Base-by-base conservation (phyloP, 2,797 vertebrate genomes). In the Spondyliosoma cantharus region DNA sequence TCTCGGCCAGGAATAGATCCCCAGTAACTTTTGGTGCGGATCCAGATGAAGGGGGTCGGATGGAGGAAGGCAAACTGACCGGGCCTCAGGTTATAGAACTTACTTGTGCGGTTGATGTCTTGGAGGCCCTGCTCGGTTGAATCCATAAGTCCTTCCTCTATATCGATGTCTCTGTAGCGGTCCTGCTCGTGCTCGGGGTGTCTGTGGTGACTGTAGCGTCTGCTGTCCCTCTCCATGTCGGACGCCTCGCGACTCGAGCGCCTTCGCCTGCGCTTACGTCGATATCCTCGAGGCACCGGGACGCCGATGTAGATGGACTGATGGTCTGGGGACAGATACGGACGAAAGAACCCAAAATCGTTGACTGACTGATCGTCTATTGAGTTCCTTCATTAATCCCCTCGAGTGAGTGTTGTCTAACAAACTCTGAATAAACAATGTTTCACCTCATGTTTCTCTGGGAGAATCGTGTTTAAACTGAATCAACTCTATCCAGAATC, bases 241-340 rank as follows among this genome's bases (percentile, higher is more conserved):
- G 86, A 62, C 6, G 93, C 86, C 0, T 97, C 96, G 0, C 89
- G 93, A 79, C 94, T 96, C 0, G 95, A 96, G 16, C 95, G 89
- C 66, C 96, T 95, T 71, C 95, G 92, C n/a, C 96, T 93, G 60
- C 96, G 94, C 52, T 97, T 98, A 48, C 97, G 95, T 3, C 96
- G 94, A 87, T 96, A 94, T 11, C 96, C 96, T 1, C 90, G 91
- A 0, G 97, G 95, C 25, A 96, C 95, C 0, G 97, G 97, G 63
- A 98, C 96, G 1, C 97, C 97, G 0, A 97, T 96, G 87, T 96
- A 97, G 89, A 99, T 95, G 77, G 97, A 96, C 86, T 95, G 96
- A 83, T 93, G 96, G 78, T 97, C 98, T 98, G 78, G 19, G 66
- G 4, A 77, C 46, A 53, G 12, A 22, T 22, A 61, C 3, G 42